A percentile compares a stretch with the other conserved stretches of the same genome.
phyloP scores from a whole-genome alignment of 2,113 vertebrate species.

The Bufo gargarizans region DNA sequence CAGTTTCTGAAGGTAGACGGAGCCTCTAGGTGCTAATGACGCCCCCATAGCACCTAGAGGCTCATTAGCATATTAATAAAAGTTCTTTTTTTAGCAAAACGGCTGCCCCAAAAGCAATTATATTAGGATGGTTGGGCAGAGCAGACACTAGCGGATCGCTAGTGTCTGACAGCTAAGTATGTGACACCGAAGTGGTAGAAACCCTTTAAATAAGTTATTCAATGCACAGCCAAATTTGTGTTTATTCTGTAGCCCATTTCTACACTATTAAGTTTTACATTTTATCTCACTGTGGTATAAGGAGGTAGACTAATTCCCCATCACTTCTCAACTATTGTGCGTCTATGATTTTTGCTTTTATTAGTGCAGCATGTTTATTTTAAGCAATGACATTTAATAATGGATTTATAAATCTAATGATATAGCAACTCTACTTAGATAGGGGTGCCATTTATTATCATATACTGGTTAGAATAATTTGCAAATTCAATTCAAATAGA shows the following conservation, averaged over 20 bases:
- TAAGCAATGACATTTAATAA: neutral
- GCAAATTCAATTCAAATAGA: slow-evolving; percentile 33
- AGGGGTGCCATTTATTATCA: neutral
- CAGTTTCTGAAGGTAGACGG: no score
- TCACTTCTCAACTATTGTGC: neutral
- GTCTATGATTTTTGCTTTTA: neutral
- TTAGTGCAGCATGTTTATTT: neutral
- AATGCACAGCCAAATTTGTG: neutral
- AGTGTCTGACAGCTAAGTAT: no score
- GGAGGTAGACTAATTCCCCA: neutral
- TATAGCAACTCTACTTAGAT: neutral
- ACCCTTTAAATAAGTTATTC: neutral
- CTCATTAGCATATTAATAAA: no score
- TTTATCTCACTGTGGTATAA: neutral
- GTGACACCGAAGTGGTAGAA: no score
- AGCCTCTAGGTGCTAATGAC: no score
- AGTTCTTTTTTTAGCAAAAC: no score
- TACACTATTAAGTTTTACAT: neutral
- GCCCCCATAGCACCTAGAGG: no score
- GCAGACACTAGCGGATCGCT: no score
- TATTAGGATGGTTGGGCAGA: no score
- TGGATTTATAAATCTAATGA: neutral
- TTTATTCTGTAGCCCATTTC: neutral
- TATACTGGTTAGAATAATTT: neutral
- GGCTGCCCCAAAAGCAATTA: no score